Conservation (phyloP, 2,113 vertebrate species). For the Protobothrops flavoviridis region DNA sequence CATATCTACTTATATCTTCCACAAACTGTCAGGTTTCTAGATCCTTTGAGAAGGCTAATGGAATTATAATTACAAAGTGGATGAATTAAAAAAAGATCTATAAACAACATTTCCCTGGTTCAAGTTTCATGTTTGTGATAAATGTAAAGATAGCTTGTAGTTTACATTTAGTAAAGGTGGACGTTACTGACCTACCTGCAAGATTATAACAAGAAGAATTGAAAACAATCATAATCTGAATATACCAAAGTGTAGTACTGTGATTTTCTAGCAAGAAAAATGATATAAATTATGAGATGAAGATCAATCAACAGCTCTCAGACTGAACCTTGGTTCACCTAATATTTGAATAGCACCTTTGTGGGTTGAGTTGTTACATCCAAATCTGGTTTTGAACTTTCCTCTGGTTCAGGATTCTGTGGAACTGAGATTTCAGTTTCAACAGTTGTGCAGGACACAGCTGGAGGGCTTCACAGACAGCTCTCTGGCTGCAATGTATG, state of each 20-base stretch:
- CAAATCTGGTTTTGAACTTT: background rate
- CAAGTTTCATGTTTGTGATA: background rate
- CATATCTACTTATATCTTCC: background rate
- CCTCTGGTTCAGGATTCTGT: background rate
- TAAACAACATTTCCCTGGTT: background rate
- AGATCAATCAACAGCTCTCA: background rate
- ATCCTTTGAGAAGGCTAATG: background rate
- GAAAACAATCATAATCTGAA: background rate
- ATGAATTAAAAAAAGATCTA: background rate
- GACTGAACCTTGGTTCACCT: background rate
- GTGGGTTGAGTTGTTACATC: background rate
- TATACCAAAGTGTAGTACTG: background rate
- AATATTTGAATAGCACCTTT: background rate
- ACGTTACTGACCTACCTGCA: background rate
- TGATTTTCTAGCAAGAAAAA: background rate
- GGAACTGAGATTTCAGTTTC: background rate
- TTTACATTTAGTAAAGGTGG: background rate
- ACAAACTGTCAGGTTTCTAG: background rate
- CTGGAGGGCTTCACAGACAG: constrained; percentile 36
- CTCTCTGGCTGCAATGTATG: background rate
- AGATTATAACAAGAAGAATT: background rate
- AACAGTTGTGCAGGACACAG: constrained; percentile 26
- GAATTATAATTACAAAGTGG: background rate
- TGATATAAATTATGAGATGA: background rate
- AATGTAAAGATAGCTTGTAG: background rate